Evolutionary conservation across 2,888 invertebrate genomes (phyloP).

Genomic region (Stenotaenia linearis): DNA sequence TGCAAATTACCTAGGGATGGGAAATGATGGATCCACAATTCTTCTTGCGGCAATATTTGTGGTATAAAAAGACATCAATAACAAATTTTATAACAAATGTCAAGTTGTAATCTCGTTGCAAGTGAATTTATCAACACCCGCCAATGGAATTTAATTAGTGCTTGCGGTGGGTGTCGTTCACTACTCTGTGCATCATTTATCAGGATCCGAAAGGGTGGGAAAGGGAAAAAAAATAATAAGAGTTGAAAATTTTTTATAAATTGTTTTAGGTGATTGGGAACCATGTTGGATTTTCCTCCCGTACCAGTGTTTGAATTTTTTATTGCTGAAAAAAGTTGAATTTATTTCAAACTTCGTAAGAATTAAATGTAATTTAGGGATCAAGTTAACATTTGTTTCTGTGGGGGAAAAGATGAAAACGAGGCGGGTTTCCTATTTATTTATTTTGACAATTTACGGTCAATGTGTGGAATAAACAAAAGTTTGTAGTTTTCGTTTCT

Average conservation of each 20-base stretch:
- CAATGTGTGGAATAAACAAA: not conserved
- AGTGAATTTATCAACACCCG: not conserved
- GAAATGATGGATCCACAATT: not conserved
- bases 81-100: not conserved
- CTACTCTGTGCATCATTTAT: not conserved
- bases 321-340: too few relatives aligned
- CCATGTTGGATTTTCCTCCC: too few relatives aligned
- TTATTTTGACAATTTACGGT: not conserved
- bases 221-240: not conserved
- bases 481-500: not conserved
- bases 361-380: too few relatives aligned
- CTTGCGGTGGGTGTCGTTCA: not conserved
- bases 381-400: too few relatives aligned
- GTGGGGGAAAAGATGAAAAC: too few relatives aligned
- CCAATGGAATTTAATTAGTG: conserved; percentile 9
- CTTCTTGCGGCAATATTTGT: not conserved
- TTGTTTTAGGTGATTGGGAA: too few relatives aligned
- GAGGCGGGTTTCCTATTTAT: too few relatives aligned
- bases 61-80: not conserved
- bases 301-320: too few relatives aligned
- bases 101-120: conserved; percentile 1
- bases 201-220: not conserved
- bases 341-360: too few relatives aligned
- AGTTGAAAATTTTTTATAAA: not conserved
- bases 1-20: not conserved